phyloP scores from a whole-genome alignment of 2,797 vertebrate genomes.

The Microctenopoma steveboyesi region DNA sequence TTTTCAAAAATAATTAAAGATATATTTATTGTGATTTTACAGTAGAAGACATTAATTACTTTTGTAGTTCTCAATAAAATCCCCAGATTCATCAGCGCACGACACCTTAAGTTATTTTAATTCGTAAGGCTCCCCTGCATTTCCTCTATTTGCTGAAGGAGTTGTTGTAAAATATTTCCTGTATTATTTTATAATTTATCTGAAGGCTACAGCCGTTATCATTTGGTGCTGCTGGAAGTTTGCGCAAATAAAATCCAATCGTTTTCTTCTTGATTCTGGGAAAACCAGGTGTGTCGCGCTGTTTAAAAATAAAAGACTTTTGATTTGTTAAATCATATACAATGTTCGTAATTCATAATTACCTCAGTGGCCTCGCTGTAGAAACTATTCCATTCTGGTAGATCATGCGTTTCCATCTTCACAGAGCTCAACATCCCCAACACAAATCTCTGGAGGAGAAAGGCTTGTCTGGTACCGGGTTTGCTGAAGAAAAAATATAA shows the following conservation, averaged over 20 bases:
- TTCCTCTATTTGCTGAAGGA: no score
- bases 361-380: conserved; percentile 89
- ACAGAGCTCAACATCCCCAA: conserved; percentile 89
- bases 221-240: not conserved
- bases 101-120: not conserved
- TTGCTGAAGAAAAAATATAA: conserved; percentile 11
- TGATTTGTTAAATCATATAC: not conserved
- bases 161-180: not conserved
- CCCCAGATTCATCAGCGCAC: no score
- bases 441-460: conserved; percentile 59
- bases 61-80: no score
- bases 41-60: no score
- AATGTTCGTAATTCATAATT: conserved; percentile 27
- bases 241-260: not conserved
- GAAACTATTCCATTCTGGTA: conserved; percentile 88
- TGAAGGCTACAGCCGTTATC: not conserved
- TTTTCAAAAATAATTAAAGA: no score
- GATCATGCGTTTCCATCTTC: conserved; percentile 90
- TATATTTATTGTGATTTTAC: no score
- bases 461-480: conserved; percentile 12
- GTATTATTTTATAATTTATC: not conserved
- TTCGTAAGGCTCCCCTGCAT: no score
- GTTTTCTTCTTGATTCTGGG: not conserved
- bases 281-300: not conserved
- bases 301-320: not conserved